These are phyloP conservation scores for Burhinus bistriatus DNA, from an alignment of 2,113 vertebrate genomes.

Conservation along the genomic window DNA sequence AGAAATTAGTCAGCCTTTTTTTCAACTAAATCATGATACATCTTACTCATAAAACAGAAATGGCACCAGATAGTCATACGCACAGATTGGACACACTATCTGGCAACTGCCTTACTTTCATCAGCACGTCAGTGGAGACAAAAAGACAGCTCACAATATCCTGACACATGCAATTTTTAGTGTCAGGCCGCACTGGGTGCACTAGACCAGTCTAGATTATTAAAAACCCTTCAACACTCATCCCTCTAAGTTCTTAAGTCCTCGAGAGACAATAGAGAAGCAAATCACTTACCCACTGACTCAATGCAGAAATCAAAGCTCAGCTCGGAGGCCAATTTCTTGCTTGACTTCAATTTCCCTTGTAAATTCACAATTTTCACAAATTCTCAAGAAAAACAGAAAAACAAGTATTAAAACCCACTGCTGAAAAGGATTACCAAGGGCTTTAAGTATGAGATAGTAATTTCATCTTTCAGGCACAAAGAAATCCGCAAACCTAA, in stretches of 20 bases:
- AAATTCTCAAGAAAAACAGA: slow-evolving; percentile 80
- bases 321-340: slow-evolving; percentile 96
- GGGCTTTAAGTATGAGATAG: neutral
- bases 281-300: slow-evolving; percentile 87
- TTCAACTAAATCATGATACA: neutral
- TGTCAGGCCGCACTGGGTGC: neutral
- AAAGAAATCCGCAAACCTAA: neutral
- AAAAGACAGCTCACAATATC: neutral
- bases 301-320: slow-evolving; percentile 97
- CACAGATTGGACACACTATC: rapidly evolving
- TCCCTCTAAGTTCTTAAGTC: neutral
- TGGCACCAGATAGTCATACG: neutral
- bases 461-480: neutral
- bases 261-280: neutral
- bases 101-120: neutral
- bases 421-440: neutral
- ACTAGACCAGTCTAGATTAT: neutral
- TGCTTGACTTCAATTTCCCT: slow-evolving; percentile 94
- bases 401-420: neutral
- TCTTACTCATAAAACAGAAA: neutral
- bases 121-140: neutral
- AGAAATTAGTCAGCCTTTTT: neutral
- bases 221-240: neutral
- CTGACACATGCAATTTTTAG: neutral
- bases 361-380: slow-evolving; percentile 98